phyloP scores from a whole-genome alignment of 2,113 vertebrate genomes.

The Calidris pugnax region DNA sequence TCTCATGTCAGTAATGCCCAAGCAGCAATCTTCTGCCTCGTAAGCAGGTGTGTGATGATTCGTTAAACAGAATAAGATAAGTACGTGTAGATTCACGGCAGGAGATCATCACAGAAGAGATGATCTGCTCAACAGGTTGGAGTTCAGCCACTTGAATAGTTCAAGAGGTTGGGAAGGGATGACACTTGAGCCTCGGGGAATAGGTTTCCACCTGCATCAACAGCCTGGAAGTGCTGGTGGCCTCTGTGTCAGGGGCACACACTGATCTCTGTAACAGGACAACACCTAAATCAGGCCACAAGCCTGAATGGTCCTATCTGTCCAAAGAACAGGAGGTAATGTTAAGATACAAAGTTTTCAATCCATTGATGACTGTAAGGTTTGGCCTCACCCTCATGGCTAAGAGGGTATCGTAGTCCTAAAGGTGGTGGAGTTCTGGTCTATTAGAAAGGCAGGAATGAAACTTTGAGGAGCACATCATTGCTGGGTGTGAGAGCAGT shows the following conservation, averaged over 20 bases:
- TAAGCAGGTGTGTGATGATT: not conserved
- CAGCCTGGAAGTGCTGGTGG: not conserved
- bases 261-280: not conserved
- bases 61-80: rapidly evolving
- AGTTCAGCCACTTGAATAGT: not conserved
- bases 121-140: not conserved
- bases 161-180: not conserved
- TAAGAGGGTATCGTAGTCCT: not conserved
- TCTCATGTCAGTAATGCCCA: not conserved
- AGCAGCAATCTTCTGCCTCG: not conserved
- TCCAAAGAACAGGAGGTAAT: not conserved
- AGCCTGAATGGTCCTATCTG: rapidly evolving
- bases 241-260: rapidly evolving
- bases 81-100: rapidly evolving
- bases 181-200: rapidly evolving
- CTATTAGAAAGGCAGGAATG: not conserved
- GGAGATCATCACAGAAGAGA: not conserved
- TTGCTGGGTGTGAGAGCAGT: not conserved
- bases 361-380: not conserved
- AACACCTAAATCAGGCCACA: not conserved
- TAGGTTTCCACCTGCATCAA: not conserved
- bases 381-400: not conserved
- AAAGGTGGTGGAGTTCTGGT: not conserved
- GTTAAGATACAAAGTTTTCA: not conserved
- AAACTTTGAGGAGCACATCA: rapidly evolving